Base-by-base conservation (phyloP, 2,888 invertebrate species). In the Agrotis exclamationis region DNA sequence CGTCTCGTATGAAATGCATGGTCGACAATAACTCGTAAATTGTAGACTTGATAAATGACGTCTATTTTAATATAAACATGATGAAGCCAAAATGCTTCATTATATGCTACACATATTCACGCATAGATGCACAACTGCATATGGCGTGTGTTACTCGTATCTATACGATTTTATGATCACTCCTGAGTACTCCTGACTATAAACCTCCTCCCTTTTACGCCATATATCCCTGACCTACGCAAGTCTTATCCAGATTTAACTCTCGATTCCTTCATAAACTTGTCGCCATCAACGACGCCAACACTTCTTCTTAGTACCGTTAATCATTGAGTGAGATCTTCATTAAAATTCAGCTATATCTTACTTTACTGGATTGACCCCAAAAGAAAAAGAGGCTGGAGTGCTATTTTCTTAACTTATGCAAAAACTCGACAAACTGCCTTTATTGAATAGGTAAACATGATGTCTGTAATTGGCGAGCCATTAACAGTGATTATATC, bases 1-100 rank as follows among this genome's bases (percentile, higher is more conserved):
- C 54, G 60, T 50, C 60, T 73, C 56, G 57, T 48, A 51, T 67
- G 39, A 50, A 79, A 71, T 56, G 63, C 69, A 71, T 69, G 63
- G 65, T 57, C 69, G 57, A 71, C 71, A 73, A 77, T 77, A 63
- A 62, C 53, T 72, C 71, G 58, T 70, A 66, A 74, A 71, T 69
- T 72, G 48, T 65, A 63, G 39, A 60, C 65, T 73, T 75, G 56
- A 68, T 67, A 69, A 69, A 70, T 24, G 54, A 65, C 44, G 18
- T 71, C 63, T 70, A 70, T 64, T 74, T 77, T 63, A 18, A 60
- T 74, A 62, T 58, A n/a, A 16, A 47, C 18, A 62, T 68, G n/a
- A 60, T 54, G 57, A 28, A 75, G 69, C 56, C 63, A 75, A 64
- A 63, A 78, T 24, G 39, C 16, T 7, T 50, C 9, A 56, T 9